phyloP scores from a whole-genome alignment of 2,113 vertebrate genomes.

The Numida meleagris region DNA sequence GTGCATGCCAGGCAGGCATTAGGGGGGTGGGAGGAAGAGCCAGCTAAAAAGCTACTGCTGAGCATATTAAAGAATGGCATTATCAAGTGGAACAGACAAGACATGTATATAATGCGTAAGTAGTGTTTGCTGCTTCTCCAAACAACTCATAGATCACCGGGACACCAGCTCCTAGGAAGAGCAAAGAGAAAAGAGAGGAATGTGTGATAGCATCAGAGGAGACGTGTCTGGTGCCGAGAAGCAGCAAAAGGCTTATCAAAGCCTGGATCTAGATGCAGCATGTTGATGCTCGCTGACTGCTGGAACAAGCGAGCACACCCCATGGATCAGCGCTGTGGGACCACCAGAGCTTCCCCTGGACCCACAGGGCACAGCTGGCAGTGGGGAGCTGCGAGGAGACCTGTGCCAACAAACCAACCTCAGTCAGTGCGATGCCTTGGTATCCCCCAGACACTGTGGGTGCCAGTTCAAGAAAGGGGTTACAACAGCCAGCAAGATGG shows the following conservation, averaged over 20 bases:
- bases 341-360: neutral
- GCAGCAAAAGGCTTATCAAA: neutral
- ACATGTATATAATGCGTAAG: conserved; percentile 61
- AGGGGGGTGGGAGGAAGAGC: neutral
- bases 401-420: neutral
- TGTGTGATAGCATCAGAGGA: neutral
- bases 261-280: accelerated
- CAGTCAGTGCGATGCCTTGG: neutral
- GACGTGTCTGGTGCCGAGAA: neutral
- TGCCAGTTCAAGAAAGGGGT: neutral
- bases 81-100: conserved; percentile 75
- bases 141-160: conserved; percentile 72
- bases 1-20: neutral
- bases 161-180: conserved; percentile 33
- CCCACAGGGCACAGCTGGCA: neutral
- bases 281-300: accelerated
- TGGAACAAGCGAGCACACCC: neutral
- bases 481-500: neutral
- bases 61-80: conserved; percentile 75
- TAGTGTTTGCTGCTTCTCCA: conserved; percentile 48
- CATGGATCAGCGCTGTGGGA: neutral
- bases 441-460: neutral
- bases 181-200: neutral
- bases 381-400: neutral
- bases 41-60: conserved; percentile 59